Base-by-base conservation (phyloP, 2,888 invertebrate species). In the Imbricaverruca yamaguchii region DNA sequence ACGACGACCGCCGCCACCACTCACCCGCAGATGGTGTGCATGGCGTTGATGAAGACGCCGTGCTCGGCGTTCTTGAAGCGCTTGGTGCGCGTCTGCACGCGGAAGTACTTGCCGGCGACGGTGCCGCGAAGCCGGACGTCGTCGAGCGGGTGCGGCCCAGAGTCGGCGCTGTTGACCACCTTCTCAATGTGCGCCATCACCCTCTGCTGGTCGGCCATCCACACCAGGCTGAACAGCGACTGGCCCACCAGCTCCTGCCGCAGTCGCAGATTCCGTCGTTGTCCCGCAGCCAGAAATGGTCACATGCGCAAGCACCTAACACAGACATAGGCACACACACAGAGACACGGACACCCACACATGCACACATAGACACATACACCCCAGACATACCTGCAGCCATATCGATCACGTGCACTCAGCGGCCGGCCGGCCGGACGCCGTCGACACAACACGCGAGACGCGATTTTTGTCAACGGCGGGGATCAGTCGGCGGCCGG, bases 31-130 rank as follows among this genome's bases (percentile, higher is more conserved):
- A 69, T 69, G 39, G 69, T 69, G 53, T 69, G 69, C 39, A 69
- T 69, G 69, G 25, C 25, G 69, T 69, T 69, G 69, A 69, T 69
- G 69, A 69, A 69, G 25, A 69, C 53, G 39, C 13, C 69, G 69
- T 69, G 69, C 7, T 69, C 69, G 39, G 39, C 15, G 69, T 53
- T 69, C 69, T 69, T 69, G 69, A 69, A 69, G 69, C 69, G 25
- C 69, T 39, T 69, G 15, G 69, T 53, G 39, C 69, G 69, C 69
- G 69, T 69, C 69, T 69, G 69, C 18, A 69, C 69, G 39, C 69
- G 69, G 53, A 69, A 69, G 69, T 69, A 69, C 8, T 12, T 69
- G 53, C 69, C 69, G 8, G 69, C 39, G 8, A 69, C 69, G 15
- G n/a, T 15, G 6, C 69, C 69, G 15, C 69, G 69, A 18, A 69